phyloP scores from a whole-genome alignment of 1,140 invertebrate species.

The Limonius californicus region DNA sequence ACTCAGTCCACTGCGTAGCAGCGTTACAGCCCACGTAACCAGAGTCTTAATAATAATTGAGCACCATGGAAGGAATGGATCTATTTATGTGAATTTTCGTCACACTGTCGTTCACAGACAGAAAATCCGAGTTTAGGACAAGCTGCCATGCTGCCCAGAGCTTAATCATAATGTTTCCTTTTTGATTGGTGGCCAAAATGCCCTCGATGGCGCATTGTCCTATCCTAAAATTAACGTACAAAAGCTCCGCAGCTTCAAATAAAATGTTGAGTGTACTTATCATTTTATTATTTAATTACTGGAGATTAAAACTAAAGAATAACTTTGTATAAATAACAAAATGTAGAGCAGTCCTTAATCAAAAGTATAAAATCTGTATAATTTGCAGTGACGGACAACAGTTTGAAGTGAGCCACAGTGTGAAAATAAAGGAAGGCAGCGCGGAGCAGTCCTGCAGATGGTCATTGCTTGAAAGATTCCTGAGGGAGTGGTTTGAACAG shows the following conservation, averaged over 20 bases:
- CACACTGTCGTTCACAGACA: slow-evolving; percentile 2
- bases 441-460: slow-evolving; percentile 19
- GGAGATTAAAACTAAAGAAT: slow-evolving; percentile 5
- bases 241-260: too few species aligned
- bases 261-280: not conserved
- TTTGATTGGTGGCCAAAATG: too few species aligned
- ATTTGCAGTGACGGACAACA: not conserved
- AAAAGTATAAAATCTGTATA: not conserved
- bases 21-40: slow-evolving; percentile 28
- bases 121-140: too few species aligned
- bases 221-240: too few species aligned
- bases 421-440: slow-evolving; percentile 20
- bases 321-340: slow-evolving; percentile 10
- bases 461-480: slow-evolving; percentile 36
- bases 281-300: not conserved
- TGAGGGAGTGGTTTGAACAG: slow-evolving; percentile 30
- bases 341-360: slow-evolving; percentile 20
- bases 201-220: too few species aligned
- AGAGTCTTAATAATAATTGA: slow-evolving; percentile 43
- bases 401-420: slow-evolving; percentile 23
- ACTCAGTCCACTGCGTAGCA: slow-evolving; percentile 32
- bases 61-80: slow-evolving; percentile 50
- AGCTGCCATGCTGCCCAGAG: too few species aligned
- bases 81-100: slow-evolving; percentile 5
- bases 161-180: too few species aligned